Evolutionary conservation across 2,797 vertebrate species (phyloP).

Genomic region (Coluber constrictor): DNA sequence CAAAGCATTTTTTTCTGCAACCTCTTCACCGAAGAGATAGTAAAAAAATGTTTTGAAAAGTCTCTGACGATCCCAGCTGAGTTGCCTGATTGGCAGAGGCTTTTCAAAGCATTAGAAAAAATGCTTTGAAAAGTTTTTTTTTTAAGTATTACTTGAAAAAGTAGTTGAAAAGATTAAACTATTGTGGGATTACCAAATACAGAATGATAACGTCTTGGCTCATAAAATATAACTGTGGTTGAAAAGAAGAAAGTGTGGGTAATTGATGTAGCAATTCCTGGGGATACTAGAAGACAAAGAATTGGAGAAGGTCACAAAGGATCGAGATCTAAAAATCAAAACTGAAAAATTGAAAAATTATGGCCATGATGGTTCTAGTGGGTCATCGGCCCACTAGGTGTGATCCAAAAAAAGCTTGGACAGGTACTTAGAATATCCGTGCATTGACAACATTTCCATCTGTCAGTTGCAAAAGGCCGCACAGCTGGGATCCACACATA

Average conservation of each 20-base stretch:
- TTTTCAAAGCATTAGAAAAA: too few relatives aligned
- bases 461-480: not conserved
- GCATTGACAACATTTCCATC: not conserved
- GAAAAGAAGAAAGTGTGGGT: not conserved
- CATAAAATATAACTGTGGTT: not conserved
- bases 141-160: not conserved
- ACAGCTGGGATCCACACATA: not conserved
- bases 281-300: not conserved
- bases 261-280: not conserved
- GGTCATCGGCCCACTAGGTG: not conserved
- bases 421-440: not conserved
- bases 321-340: not conserved
- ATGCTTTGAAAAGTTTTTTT: too few relatives aligned
- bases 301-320: not conserved
- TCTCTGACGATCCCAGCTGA: too few relatives aligned
- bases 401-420: not conserved
- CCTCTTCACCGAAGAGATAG: too few relatives aligned
- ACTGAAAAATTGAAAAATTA: not conserved
- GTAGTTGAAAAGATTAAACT: not conserved
- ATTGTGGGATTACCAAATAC: not conserved
- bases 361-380: not conserved
- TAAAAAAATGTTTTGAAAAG: too few relatives aligned
- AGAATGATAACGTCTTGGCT: not conserved
- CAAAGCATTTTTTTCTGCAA: too few relatives aligned
- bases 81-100: too few relatives aligned